Conservation (phyloP, 2,113 vertebrate species). For the Mirounga angustirostris region DNA sequence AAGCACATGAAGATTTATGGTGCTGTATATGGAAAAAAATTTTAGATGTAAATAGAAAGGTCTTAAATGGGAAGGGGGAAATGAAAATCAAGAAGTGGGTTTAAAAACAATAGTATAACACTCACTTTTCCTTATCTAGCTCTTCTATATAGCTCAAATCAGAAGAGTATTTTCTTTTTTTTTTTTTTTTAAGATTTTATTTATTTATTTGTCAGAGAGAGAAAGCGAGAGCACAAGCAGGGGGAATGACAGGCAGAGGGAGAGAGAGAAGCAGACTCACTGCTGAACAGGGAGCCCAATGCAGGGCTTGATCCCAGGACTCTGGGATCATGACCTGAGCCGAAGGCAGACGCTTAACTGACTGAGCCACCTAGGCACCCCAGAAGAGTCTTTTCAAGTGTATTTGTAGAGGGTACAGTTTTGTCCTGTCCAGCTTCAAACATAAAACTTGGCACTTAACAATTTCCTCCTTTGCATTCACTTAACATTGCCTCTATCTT, state of each 20-base stretch:
- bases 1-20: background rate
- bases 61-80: background rate
- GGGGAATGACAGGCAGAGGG: background rate
- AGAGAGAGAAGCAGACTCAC: background rate
- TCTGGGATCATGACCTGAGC: background rate
- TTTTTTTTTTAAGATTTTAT: background rate
- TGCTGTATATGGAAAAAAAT: background rate
- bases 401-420: background rate
- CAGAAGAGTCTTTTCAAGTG: background rate
- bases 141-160: background rate
- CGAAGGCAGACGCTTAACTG: background rate
- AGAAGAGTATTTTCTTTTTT: background rate
- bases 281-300: background rate
- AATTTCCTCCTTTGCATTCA: background rate
- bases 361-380: background rate
- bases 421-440: background rate
- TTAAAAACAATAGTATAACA: slow-evolving; percentile 25
- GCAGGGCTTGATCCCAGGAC: background rate
- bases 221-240: background rate
- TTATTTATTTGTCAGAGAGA: background rate
- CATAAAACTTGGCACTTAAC: background rate
- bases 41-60: slow-evolving; percentile 27
- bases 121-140: slow-evolving; percentile 46
- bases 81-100: slow-evolving; percentile 28
- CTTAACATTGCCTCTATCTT: background rate